These are phyloP conservation scores for Aurelia sp. DNA, from an alignment of 30 jellyfish, hydroid and myxozoan genomes.

Conservation along the genomic window DNA sequence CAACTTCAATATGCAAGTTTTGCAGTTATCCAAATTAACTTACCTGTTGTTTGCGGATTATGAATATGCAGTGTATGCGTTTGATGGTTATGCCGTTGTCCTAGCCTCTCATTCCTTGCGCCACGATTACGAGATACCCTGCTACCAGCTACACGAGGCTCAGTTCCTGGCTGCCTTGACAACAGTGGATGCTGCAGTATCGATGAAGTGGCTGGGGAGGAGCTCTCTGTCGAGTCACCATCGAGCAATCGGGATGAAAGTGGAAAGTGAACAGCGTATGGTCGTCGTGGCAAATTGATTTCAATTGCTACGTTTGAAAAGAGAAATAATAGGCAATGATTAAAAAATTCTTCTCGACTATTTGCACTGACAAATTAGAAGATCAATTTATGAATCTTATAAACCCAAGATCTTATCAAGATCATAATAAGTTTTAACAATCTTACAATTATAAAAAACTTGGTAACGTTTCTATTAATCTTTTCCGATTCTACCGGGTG, in stretches of 20 bases:
- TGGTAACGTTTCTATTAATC: too few species aligned
- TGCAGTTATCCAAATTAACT: not conserved
- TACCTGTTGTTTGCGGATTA: slow-evolving; percentile 64
- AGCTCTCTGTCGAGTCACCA: slow-evolving; percentile 38
- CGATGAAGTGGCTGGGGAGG: slow-evolving; percentile 64
- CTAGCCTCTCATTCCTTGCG: slow-evolving; percentile 76
- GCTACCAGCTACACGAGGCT: slow-evolving; percentile 42
- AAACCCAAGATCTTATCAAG: too few species aligned
- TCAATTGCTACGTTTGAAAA: slow-evolving; percentile 73
- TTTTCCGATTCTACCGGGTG: too few species aligned
- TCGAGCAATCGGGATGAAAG: slow-evolving; percentile 67
- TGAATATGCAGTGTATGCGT: slow-evolving; percentile 88
- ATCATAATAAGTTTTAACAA: too few species aligned
- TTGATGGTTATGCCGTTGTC: slow-evolving; percentile 80
- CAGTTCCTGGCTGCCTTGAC: slow-evolving; percentile 63
- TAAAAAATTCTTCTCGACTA: too few species aligned
- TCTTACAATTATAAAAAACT: too few species aligned
- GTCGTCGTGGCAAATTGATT: slow-evolving; percentile 82
- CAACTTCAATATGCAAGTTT: too few species aligned
- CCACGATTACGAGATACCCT: slow-evolving; percentile 63
- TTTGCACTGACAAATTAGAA: too few species aligned
- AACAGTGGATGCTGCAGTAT: slow-evolving; percentile 88
- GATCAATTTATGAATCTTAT: too few species aligned
- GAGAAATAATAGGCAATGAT: too few species aligned
- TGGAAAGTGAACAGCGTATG: slow-evolving; percentile 89